Conservation (phyloP, 2,888 invertebrate species). For the Folsomia manolachei region DNA sequence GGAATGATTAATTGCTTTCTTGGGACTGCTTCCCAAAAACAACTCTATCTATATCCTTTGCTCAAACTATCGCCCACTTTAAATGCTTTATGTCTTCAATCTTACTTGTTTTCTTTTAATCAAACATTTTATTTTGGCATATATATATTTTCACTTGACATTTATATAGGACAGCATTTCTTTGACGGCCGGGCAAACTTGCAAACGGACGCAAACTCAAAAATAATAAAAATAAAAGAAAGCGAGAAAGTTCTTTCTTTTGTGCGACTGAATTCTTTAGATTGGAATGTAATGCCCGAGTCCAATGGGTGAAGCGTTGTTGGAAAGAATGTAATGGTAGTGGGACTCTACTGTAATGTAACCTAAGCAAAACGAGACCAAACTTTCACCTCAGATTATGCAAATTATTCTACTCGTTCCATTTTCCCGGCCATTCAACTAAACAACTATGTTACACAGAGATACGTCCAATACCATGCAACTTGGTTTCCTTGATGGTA, state of each 20-base stretch:
- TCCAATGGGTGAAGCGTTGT: too few species aligned
- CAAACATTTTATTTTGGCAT: too few species aligned
- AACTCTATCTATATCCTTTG: too few species aligned
- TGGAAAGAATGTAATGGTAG: too few species aligned
- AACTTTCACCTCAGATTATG: constrained; percentile 22
- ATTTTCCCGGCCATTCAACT: too few species aligned
- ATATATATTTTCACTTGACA: neutral
- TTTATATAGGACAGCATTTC: neutral
- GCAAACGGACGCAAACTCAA: too few species aligned
- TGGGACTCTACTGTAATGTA: too few species aligned
- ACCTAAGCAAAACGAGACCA: neutral
- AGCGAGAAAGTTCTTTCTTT: neutral
- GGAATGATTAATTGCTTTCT: neutral
- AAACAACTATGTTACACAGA: too few species aligned
- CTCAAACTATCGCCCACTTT: too few species aligned
- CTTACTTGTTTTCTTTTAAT: neutral
- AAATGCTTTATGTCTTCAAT: too few species aligned
- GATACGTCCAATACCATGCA: too few species aligned
- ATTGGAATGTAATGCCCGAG: too few species aligned
- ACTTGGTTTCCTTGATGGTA: neutral
- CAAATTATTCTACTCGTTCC: constrained; percentile 4
- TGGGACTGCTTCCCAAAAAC: neutral
- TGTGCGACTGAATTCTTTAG: neutral
- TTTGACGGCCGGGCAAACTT: neutral
- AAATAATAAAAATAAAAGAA: neutral